Conservation (phyloP, 2,888 invertebrate species). For the Epirrita christyi region DNA sequence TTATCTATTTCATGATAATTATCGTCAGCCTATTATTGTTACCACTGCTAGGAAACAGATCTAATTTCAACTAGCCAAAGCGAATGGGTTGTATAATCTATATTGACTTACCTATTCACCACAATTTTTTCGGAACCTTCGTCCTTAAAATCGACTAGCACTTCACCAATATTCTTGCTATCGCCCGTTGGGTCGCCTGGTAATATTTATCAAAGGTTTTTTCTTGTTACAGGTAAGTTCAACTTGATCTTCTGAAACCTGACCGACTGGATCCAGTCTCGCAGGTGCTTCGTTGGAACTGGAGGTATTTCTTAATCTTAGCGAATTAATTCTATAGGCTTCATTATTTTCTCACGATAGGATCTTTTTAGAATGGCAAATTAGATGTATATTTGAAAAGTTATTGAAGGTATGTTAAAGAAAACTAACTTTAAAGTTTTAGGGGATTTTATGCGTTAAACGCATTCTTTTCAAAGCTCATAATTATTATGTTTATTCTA, state of each 20-base stretch:
- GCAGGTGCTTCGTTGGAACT: conserved; percentile 39
- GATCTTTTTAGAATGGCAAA: conserved; percentile 1
- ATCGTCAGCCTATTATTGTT: too few relatives aligned
- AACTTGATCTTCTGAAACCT: conserved; percentile 23
- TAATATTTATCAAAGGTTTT: conserved; percentile 50
- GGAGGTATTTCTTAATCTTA: conserved; percentile 25
- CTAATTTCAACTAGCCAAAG: too few relatives aligned
- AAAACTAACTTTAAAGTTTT: not conserved
- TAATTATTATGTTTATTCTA: too few relatives aligned
- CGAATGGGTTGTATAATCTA: too few relatives aligned
- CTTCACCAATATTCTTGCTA: conserved; percentile 3
- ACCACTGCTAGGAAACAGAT: too few relatives aligned
- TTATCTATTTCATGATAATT: too few relatives aligned
- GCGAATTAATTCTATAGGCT: conserved; percentile 15
- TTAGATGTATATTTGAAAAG: not conserved
- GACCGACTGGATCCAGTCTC: conserved; percentile 33
- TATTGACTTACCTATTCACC: not conserved
- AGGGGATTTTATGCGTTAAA: too few relatives aligned
- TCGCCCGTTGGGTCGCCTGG: conserved; percentile 19
- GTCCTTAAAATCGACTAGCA: not conserved
- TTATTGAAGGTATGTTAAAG: not conserved
- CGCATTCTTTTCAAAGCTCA: too few relatives aligned
- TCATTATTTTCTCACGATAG: conserved; percentile 4
- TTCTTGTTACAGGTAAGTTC: conserved; percentile 57
- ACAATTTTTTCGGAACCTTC: conserved; percentile 2